phyloP scores from a whole-genome alignment of 2,113 vertebrate species.

The Muscicapa adusta region DNA sequence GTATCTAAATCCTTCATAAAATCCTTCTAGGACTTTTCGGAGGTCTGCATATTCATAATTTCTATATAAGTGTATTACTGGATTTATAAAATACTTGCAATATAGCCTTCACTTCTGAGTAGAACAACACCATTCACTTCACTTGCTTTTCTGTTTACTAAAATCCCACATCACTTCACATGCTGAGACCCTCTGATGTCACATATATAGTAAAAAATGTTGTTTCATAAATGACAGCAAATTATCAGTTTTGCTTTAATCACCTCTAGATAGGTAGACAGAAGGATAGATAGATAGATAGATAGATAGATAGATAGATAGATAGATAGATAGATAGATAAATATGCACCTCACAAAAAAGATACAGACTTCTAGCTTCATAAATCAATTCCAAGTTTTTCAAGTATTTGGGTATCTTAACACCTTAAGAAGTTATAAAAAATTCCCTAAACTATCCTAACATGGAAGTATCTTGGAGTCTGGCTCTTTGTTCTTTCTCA shows the following conservation, averaged over 20 bases:
- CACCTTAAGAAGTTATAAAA: not conserved
- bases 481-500: not conserved
- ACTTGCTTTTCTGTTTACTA: not conserved
- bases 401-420: not conserved
- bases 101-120: not conserved
- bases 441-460: not conserved
- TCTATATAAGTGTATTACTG: not conserved
- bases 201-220: not conserved
- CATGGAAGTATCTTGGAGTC: not conserved
- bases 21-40: not conserved
- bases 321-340: not conserved
- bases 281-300: not conserved
- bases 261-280: not conserved
- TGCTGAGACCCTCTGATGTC: not conserved
- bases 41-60: not conserved
- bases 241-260: not conserved
- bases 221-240: not conserved
- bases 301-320: not conserved
- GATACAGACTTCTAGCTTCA: not conserved
- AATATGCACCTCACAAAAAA: not conserved
- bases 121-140: not conserved
- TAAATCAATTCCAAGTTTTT: not conserved
- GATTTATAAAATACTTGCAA: not conserved
- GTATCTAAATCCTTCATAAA: not conserved
- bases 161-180: not conserved